Evolutionary conservation across 2,113 vertebrate genomes (phyloP).

Genomic region (Willisornis vidua): DNA sequence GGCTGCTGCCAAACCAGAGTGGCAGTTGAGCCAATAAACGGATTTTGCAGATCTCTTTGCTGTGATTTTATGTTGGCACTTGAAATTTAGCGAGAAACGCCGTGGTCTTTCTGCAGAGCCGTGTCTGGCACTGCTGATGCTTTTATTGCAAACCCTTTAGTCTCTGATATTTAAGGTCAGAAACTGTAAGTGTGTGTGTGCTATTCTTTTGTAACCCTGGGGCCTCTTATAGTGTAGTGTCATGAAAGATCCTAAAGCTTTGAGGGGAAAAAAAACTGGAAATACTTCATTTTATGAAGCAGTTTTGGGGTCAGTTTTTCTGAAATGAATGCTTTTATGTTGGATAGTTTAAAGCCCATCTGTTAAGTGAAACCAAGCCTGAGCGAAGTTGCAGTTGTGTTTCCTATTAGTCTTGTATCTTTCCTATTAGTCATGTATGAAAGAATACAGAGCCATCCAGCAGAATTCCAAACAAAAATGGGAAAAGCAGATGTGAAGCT

Average conservation of each 20-base stretch:
- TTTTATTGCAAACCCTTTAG: slow-evolving; percentile 63
- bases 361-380: slow-evolving; percentile 80
- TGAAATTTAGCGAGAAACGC: slow-evolving; percentile 46
- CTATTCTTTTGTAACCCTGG: not conserved
- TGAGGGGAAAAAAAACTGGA: slow-evolving; percentile 25
- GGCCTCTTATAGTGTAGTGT: slow-evolving; percentile 56
- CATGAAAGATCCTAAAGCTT: slow-evolving; percentile 72
- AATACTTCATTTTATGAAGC: slow-evolving; percentile 80
- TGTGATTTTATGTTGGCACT: slow-evolving; percentile 29
- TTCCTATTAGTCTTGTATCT: slow-evolving; percentile 80
- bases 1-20: not conserved
- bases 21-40: not conserved
- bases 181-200: slow-evolving; percentile 19
- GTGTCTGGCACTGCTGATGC: slow-evolving; percentile 63
- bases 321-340: slow-evolving; percentile 80
- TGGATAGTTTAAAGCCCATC: slow-evolving; percentile 80
- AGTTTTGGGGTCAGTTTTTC: slow-evolving; percentile 75
- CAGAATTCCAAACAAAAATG: slow-evolving; percentile 69
- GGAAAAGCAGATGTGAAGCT: slow-evolving; percentile 74
- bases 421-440: slow-evolving; percentile 81
- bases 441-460: slow-evolving; percentile 73
- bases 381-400: slow-evolving; percentile 74
- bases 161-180: slow-evolving; percentile 73
- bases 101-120: not conserved
- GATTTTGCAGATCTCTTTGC: not conserved